Base-by-base conservation (phyloP, 2,113 vertebrate genomes). In the Coregonus clupeaformis region DNA sequence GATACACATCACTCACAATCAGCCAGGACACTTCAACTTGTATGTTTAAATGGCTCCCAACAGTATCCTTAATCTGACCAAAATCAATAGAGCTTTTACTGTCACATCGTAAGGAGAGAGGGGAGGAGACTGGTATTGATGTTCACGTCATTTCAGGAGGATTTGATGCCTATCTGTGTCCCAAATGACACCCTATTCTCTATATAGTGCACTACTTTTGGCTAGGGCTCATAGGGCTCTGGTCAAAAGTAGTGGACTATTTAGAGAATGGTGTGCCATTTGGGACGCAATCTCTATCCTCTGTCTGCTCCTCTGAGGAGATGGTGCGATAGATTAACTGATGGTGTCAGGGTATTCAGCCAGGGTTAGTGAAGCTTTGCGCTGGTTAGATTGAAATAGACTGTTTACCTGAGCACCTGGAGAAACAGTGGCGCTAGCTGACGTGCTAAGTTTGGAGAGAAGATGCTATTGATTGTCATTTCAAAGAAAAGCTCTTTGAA, bases 81-180 rank as follows among this genome's bases (percentile, higher is more conserved):
- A 91, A 93, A 93, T 93, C 93, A 91, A 93, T 93, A 90, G 69
- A 72, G 86, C 91, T 91, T 93, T 93, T 89, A 91, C 90, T 91
- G 89, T 90, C 91, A 90, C 87, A 83, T 30, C 65, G 87, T 77
- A 82, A 77, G 49, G 49, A 52, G 49, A 52, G 49, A 88, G 83
- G 85, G 88, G 83, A 77, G 80, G 75, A 75, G 83, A 87, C 79
- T 73, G 64, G 57, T 91, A 92, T 91, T 91, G 91, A 94, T 88
- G 90, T 92, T 87, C 82, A 87, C 80, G 89, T 91, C 90, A 88
- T 88, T 91, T 87, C 73, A 75, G 82, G 74, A 85, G 80, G 85
- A 90, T 84, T 91, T 88, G 85, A 90, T 89, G 88, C 86, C 83
- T 85, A 4, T 0, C 0, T 52, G 0, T 0, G 1, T 52, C 16